These are phyloP conservation scores for Drosophila buzzatii DNA, from an alignment of 2,888 invertebrate genomes.

Conservation along the genomic window DNA sequence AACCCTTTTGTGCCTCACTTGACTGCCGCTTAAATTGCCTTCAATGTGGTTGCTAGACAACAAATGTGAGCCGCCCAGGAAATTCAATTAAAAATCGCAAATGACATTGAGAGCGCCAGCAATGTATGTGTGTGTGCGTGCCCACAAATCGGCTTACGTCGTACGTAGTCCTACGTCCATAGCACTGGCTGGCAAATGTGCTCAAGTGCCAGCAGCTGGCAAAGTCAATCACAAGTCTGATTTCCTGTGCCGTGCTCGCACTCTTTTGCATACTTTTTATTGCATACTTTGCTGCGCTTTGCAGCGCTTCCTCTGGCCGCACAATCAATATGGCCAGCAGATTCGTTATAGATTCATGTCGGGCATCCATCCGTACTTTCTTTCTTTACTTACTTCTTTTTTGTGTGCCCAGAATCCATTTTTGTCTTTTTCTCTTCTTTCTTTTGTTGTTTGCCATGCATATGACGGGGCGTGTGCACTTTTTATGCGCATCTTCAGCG, in stretches of 20 bases:
- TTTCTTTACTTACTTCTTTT: background rate
- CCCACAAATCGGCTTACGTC: constrained; percentile 66
- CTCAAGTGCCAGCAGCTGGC: constrained; percentile 29
- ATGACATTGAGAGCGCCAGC: constrained; percentile 33
- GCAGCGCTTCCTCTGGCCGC: constrained; percentile 13
- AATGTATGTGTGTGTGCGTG: constrained; percentile 1
- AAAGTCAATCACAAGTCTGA: constrained; percentile 75
- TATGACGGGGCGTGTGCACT: constrained; percentile 40
- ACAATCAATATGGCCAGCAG: constrained; percentile 60
- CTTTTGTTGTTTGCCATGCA: constrained; percentile 17
- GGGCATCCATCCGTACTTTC: constrained; percentile 21
- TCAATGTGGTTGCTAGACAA: constrained; percentile 35
- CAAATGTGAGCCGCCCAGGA: constrained; percentile 36
- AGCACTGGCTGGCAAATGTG: constrained; percentile 26
- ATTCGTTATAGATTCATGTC: constrained; percentile 72
- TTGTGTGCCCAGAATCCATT: background rate
- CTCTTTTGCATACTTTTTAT: constrained; percentile 39
- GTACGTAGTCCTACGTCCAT: constrained; percentile 34
- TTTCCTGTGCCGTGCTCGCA: constrained; percentile 43
- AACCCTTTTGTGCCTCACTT: constrained; percentile 47
- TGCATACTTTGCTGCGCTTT: constrained; percentile 66
- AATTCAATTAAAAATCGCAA: constrained; percentile 70
- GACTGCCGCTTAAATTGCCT: constrained; percentile 50
- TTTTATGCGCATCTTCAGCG: background rate
- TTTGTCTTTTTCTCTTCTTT: background rate